These are phyloP conservation scores for Stichopus chloronotus DNA, from an alignment of 35 echinoderm and acorn worm genomes.

Conservation along the genomic window DNA sequence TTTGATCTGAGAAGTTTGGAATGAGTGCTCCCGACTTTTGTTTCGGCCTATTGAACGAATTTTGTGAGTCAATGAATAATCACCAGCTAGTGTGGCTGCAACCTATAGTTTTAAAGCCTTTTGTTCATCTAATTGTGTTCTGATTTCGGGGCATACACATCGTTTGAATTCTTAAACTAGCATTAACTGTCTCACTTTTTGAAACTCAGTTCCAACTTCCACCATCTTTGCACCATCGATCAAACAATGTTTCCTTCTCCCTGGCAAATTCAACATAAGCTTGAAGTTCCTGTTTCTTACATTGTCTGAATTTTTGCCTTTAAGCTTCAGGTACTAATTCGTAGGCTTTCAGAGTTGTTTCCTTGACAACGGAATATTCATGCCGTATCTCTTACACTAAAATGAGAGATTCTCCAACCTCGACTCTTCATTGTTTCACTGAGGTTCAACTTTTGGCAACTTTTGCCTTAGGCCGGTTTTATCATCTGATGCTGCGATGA, in stretches of 20 bases:
- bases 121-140: background rate
- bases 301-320: background rate
- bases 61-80: constrained; percentile 41
- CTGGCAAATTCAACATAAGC: background rate
- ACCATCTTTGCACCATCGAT: background rate
- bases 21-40: background rate
- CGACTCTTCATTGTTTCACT: too few relatives aligned
- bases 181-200: constrained; percentile 2
- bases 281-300: background rate
- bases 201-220: background rate
- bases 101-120: background rate
- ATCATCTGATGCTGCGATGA: too few relatives aligned
- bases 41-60: background rate
- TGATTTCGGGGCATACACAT: background rate
- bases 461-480: too few relatives aligned
- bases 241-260: background rate
- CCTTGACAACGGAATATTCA: background rate
- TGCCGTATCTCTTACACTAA: too few relatives aligned
- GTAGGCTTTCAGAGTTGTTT: constrained; percentile 8
- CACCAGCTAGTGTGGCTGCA: constrained; percentile 25
- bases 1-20: background rate
- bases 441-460: too few relatives aligned
- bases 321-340: constrained; percentile 32
- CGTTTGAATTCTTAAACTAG: constrained; percentile 29
- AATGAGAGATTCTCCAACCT: too few relatives aligned